phyloP scores from a whole-genome alignment of 2,797 vertebrate species.

The Alca torda region DNA sequence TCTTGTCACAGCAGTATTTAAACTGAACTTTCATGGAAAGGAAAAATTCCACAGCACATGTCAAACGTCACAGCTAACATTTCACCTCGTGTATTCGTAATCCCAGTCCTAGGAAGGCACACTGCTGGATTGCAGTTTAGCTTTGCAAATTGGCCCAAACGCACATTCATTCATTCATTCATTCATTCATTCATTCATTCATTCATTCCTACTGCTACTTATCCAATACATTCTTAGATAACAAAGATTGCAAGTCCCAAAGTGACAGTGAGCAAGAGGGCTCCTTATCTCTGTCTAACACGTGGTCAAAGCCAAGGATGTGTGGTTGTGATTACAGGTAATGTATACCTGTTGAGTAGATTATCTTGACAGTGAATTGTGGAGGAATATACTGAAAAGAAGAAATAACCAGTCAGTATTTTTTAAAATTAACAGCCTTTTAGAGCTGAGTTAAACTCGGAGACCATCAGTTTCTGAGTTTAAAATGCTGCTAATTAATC shows the following conservation, averaged over 20 bases:
- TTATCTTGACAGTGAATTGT: not conserved
- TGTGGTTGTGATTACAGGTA: not conserved
- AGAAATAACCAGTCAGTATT: not conserved
- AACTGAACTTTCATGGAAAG: not conserved
- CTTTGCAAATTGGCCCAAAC: not conserved
- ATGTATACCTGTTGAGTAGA: not conserved
- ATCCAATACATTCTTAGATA: not conserved
- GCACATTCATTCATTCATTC: not conserved
- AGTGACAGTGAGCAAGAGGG: not conserved
- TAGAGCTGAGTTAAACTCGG: not conserved
- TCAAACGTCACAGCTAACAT: not conserved
- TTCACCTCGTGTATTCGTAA: not conserved
- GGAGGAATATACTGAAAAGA: not conserved
- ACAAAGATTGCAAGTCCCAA: not conserved
- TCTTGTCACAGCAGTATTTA: not conserved
- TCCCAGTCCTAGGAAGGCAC: not conserved
- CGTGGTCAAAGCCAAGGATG: not conserved
- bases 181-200: not conserved
- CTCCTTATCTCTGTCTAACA: not conserved
- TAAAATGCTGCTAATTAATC: constrained; percentile 10
- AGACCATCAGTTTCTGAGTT: not conserved
- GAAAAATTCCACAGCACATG: not conserved
- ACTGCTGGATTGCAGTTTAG: not conserved
- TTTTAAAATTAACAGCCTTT: not conserved
- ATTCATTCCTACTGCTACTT: not conserved